phyloP scores from a whole-genome alignment of 2,888 invertebrate species.

The Caenorhabditis sinica region DNA sequence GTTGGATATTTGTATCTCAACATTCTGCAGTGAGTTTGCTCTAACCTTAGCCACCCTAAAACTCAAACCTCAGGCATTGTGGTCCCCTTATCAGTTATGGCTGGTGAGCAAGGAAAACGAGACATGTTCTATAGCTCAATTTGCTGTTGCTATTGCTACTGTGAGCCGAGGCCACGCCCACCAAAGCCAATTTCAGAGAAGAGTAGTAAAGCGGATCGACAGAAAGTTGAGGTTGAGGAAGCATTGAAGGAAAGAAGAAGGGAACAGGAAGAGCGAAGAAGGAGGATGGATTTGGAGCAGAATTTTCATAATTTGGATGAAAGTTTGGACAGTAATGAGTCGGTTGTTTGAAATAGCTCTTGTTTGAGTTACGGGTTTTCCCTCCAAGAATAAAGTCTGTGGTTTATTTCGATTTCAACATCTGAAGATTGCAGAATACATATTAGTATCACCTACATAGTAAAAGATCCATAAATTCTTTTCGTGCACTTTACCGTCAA shows the following conservation, averaged over 20 bases:
- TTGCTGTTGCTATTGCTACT: constrained; percentile 46
- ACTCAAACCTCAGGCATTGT: constrained; percentile 29
- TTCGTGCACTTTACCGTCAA: too few species aligned
- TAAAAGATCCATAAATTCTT: too few species aligned
- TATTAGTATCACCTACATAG: too few species aligned
- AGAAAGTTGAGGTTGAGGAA: constrained; percentile 27
- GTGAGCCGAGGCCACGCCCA: constrained; percentile 6
- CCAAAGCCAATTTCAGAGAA: constrained; percentile 7
- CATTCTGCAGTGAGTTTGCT: constrained; percentile 24
- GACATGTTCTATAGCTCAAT: constrained; percentile 31
- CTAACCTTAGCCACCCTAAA: not conserved
- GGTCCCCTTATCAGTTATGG: constrained; percentile 47
- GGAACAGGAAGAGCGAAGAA: constrained; percentile 9
- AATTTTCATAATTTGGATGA: constrained; percentile 31
- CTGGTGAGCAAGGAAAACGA: constrained; percentile 36
- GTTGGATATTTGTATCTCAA: constrained; percentile 30
- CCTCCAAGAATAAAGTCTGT: too few species aligned
- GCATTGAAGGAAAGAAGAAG: constrained; percentile 5
- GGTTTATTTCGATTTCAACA: too few species aligned
- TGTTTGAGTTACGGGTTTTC: too few species aligned
- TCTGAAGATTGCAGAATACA: too few species aligned
- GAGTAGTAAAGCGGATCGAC: constrained; percentile 17
- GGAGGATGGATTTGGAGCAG: not conserved
- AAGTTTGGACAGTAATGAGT: constrained; percentile 1
- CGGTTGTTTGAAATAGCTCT: not conserved